Evolutionary conservation across 2,113 vertebrate species (phyloP).

Genomic region (Heliornis fulica): DNA sequence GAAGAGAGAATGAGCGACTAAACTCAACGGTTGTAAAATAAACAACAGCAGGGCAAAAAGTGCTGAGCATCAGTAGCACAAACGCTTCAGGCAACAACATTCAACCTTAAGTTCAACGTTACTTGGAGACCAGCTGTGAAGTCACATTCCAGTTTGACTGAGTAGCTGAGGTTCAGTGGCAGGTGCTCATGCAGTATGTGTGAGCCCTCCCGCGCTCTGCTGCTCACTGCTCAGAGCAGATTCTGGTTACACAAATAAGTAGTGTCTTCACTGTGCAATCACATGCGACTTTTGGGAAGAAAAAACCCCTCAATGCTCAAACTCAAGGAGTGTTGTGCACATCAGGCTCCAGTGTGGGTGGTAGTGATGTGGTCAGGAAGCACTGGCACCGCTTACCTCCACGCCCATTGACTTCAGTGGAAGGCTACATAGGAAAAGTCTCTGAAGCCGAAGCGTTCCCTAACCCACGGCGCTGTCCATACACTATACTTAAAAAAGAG

Average conservation of each 20-base stretch:
- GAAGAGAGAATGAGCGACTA: neutral
- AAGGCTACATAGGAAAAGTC: slow-evolving; percentile 30
- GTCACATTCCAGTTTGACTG: neutral
- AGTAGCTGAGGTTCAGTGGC: neutral
- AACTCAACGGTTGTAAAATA: neutral
- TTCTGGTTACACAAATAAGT: neutral
- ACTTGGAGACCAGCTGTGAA: neutral
- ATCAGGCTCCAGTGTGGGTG: slow-evolving; percentile 42
- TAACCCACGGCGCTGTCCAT: slow-evolving; percentile 43
- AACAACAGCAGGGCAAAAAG: neutral
- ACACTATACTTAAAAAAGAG: slow-evolving; percentile 44
- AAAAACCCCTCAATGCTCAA: slow-evolving; percentile 33
- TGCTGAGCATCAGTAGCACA: neutral
- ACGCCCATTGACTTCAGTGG: slow-evolving; percentile 60
- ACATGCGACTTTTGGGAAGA: neutral
- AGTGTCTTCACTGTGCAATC: slow-evolving; percentile 29
- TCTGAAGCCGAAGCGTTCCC: slow-evolving; percentile 39
- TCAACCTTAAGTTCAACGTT: neutral
- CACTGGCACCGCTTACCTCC: slow-evolving; percentile 42
- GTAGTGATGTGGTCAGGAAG: neutral
- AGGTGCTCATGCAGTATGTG: slow-evolving; percentile 36
- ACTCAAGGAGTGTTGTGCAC: slow-evolving; percentile 26
- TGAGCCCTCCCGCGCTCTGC: neutral
- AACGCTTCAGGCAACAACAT: neutral
- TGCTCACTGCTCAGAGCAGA: neutral